Evolutionary conservation across 2,797 vertebrate species (phyloP).

Genomic region (Rousettus madagascariensis): DNA sequence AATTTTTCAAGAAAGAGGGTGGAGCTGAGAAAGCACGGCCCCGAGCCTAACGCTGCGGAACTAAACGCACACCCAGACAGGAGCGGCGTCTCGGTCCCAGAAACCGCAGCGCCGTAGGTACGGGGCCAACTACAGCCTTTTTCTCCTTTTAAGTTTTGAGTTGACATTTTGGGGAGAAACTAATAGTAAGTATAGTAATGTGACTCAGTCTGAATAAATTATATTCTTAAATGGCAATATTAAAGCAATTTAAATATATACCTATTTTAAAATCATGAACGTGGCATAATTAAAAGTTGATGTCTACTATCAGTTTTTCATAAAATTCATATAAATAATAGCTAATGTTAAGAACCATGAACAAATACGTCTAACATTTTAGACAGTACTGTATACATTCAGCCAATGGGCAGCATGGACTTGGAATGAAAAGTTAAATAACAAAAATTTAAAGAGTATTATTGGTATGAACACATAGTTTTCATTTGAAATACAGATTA

Average conservation of each 20-base stretch:
- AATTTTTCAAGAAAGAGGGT: background rate
- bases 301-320: background rate
- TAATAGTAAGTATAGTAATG: background rate
- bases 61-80: background rate
- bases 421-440: background rate
- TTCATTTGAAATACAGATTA: background rate
- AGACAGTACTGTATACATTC: background rate
- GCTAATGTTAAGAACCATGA: background rate
- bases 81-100: background rate
- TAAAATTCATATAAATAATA: background rate
- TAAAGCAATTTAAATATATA: background rate
- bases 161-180: conserved; percentile 64
- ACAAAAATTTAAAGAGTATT: background rate
- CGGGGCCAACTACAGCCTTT: conserved; percentile 10
- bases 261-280: background rate
- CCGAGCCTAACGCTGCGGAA: background rate
- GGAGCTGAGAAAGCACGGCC: background rate
- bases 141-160: conserved; percentile 50
- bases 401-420: background rate
- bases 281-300: conserved; percentile 4
- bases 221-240: background rate
- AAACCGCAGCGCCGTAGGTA: background rate
- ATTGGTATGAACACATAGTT: background rate
- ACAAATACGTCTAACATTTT: background rate
- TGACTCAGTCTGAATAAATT: conserved; percentile 26